Evolutionary conservation across 2,113 vertebrate genomes (phyloP).

Genomic region (Petrocephalus microphthalmus): DNA sequence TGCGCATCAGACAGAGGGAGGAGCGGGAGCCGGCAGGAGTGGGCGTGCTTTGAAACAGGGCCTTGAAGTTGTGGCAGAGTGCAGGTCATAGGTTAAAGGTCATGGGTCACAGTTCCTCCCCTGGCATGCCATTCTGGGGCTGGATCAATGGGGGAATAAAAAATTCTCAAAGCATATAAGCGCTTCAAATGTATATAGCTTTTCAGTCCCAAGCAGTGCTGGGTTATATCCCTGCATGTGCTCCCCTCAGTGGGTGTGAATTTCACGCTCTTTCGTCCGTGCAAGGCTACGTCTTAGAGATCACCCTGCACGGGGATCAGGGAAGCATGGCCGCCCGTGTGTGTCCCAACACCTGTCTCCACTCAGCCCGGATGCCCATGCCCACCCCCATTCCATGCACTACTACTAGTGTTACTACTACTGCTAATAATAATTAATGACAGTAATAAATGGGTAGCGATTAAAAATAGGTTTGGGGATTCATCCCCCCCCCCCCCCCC

Average conservation of each 20-base stretch:
- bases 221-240: not conserved
- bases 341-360: not conserved
- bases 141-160: not conserved
- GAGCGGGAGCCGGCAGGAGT: not conserved
- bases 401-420: not conserved
- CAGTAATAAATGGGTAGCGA: not conserved
- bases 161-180: not conserved
- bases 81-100: conserved; percentile 16
- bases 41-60: not conserved
- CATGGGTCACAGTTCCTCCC: not conserved
- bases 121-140: conserved; percentile 1
- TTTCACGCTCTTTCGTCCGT: not conserved
- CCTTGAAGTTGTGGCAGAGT: conserved; percentile 1
- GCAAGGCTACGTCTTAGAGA: not conserved
- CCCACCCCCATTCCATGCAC: not conserved
- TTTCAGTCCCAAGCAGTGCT: not conserved
- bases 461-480: not conserved
- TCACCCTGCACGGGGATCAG: not conserved
- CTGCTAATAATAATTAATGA: not conserved
- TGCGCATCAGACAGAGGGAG: not conserved
- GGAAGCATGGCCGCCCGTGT: not conserved
- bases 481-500: not conserved
- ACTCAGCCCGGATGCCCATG: not conserved
- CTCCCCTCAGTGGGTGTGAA: not conserved
- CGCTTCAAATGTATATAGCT: not conserved